Evolutionary conservation across 2,888 invertebrate genomes (phyloP).

Genomic region (Lumbricus terrestris): DNA sequence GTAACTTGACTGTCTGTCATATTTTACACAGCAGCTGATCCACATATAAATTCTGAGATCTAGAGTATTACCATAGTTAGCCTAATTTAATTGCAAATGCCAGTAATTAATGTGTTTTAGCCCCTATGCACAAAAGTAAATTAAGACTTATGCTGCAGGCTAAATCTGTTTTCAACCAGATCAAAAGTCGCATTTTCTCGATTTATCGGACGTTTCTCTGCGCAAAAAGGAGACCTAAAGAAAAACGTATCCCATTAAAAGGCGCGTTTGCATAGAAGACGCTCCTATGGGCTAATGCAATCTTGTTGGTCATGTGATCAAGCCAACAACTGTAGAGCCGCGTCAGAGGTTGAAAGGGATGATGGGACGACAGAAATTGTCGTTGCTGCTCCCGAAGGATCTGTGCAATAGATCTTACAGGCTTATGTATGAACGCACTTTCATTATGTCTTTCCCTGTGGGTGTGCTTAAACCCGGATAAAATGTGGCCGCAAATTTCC

Average conservation of each 20-base stretch:
- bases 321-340: neutral
- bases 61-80: no score
- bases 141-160: neutral
- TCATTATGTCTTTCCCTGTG: neutral
- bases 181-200: neutral
- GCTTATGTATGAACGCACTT: conserved; percentile 3
- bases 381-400: neutral
- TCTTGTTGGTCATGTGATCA: neutral
- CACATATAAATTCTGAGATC: no score
- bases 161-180: neutral
- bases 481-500: neutral
- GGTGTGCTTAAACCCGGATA: neutral
- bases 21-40: no score
- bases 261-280: neutral
- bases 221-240: no score
- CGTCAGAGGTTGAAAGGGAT: neutral
- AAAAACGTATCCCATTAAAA: neutral
- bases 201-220: no score
- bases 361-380: neutral
- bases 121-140: no score
- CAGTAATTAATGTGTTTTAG: no score
- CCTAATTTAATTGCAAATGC: no score
- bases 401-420: neutral
- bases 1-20: no score
- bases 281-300: neutral